Conservation (phyloP, 1,140 invertebrate genomes). For the Zaprionus capensis region DNA sequence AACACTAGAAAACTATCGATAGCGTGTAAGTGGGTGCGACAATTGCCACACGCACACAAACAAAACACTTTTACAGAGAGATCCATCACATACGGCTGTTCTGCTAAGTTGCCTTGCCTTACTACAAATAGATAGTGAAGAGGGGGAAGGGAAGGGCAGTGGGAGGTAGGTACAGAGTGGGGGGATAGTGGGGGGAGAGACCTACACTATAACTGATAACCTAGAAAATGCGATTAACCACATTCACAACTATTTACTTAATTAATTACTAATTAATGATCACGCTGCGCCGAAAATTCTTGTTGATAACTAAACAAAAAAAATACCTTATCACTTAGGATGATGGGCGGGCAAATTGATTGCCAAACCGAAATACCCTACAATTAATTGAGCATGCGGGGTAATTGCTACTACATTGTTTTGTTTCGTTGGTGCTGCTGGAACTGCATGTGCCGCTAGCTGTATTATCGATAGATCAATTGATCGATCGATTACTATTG, state of each 20-base stretch:
- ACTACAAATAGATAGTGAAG: conserved; percentile 51
- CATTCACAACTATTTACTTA: conserved; percentile 39
- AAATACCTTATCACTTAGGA: conserved; percentile 49
- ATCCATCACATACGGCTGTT: conserved; percentile 80
- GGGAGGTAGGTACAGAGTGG: neutral
- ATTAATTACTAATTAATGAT: conserved; percentile 78
- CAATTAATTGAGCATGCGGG: neutral
- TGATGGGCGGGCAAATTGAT: conserved; percentile 38
- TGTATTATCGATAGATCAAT: conserved; percentile 5
- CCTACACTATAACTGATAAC: conserved; percentile 32
- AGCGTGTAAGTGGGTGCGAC: conserved; percentile 31
- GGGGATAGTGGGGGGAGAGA: conserved; percentile 12
- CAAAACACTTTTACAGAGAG: conserved; percentile 67
- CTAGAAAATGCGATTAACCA: conserved; percentile 26
- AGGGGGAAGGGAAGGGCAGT: neutral
- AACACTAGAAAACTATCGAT: conserved; percentile 67
- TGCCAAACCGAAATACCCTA: conserved; percentile 20
- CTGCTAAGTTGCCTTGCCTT: conserved; percentile 57
- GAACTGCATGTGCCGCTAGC: conserved; percentile 36
- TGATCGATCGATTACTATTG: neutral
- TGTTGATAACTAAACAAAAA: conserved; percentile 33
- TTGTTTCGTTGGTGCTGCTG: neutral
- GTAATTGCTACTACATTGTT: neutral
- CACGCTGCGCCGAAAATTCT: conserved; percentile 77
- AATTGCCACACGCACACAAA: conserved; percentile 25